phyloP scores from a whole-genome alignment of 2,888 invertebrate species.

The Ashinkailepas kermadecensis region DNA sequence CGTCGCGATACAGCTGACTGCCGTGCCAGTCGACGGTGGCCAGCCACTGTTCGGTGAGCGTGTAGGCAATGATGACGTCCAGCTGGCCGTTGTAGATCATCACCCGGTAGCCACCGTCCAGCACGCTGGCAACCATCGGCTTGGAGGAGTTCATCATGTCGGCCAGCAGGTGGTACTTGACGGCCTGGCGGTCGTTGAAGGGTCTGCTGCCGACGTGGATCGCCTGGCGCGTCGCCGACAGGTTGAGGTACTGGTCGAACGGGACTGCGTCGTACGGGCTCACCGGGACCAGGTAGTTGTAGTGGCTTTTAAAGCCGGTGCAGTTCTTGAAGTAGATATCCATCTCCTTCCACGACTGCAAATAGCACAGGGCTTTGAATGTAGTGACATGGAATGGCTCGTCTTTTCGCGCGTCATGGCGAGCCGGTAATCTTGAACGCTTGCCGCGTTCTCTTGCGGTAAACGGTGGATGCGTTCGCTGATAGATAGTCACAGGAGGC shows the following conservation, averaged over 20 bases:
- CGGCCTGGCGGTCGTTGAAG: conserved; percentile 55
- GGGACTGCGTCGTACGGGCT: conserved; percentile 41
- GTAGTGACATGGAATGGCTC: too few species aligned
- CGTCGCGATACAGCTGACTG: conserved; percentile 56
- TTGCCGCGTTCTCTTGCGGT: too few species aligned
- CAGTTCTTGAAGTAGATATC: conserved; percentile 41
- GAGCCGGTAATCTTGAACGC: too few species aligned
- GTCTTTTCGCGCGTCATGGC: too few species aligned
- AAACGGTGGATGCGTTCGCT: too few species aligned
- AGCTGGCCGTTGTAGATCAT: conserved; percentile 83
- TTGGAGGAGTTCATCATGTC: conserved; percentile 79
- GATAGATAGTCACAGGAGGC: too few species aligned
- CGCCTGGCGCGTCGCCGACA: conserved; percentile 55
- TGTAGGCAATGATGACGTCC: conserved; percentile 84
- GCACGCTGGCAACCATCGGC: conserved; percentile 39
- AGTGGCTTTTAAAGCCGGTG: conserved; percentile 38
- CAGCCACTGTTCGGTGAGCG: conserved; percentile 71
- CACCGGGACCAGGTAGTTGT: conserved; percentile 59
- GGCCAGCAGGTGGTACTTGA: conserved; percentile 59
- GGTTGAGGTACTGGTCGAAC: conserved; percentile 52
- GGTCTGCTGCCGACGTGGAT: conserved; percentile 77
- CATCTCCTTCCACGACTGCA: too few species aligned
- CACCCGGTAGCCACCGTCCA: conserved; percentile 52
- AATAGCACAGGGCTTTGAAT: too few species aligned
- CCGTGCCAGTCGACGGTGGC: conserved; percentile 60